Evolutionary conservation across 2,113 vertebrate genomes (phyloP), one percentile per base, ranked within the genome.

Genomic region (Lathamus discolor): DNA sequence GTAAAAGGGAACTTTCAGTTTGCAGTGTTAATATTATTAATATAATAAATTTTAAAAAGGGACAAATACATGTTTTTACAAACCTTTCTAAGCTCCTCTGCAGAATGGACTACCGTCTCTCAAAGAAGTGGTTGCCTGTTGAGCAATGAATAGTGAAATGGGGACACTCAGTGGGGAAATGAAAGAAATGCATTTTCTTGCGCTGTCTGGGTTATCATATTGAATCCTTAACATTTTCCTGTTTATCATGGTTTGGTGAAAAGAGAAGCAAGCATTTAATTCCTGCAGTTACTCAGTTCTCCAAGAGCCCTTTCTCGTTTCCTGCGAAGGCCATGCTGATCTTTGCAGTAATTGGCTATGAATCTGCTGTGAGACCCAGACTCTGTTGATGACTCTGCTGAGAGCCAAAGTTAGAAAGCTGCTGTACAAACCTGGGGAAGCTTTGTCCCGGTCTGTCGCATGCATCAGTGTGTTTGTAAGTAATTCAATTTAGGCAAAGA

Each of bases 101-200:
- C 49, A 72, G 82, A 78, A 86, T 23, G 44, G 77, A 31, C 31
- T 48, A 37, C 27, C 24, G 11, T 44, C 31, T 73, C 43, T 54
- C 63, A 31, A 66, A 46, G 27, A 75, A 73, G 52, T 44, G 68
- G 48, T 77, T 0, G 4, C 20, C 54, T 80, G 31, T 54, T 69
- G n/a, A 67, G 31, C 37, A 62, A 27, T 6, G 8, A 81, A 33
- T 20, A 90, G 85, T 63, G 90, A 92, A 90, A 90, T 70, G 75
- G 79, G 54, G 92, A 96, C 95, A 70, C 90, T 72, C 64, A 88
- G 94, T 97, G 96, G 96, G 92, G 79, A 92, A 95, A 83, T 43
- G 51, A 63, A 81, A 86, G 94, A 94, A 96, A 94, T 72, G 88
- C 93, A 96, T 59, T 86, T 91, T 88, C 67, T 79, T 59, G 23